Evolutionary conservation across 2,113 vertebrate genomes (phyloP).

Genomic region (Picathartes gymnocephalus): DNA sequence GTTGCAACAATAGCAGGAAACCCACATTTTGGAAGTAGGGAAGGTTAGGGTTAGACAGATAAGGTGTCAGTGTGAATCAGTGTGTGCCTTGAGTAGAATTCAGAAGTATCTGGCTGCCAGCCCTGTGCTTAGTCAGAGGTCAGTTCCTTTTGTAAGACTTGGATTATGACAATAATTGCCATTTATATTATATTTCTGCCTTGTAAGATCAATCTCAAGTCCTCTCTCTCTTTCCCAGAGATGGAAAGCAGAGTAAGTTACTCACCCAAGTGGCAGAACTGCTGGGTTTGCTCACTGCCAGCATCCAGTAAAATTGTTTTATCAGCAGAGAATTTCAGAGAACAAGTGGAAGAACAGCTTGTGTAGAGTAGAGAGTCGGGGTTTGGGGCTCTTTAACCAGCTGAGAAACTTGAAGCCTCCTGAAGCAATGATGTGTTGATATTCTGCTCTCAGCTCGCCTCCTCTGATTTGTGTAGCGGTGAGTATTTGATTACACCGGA

Average conservation of each 20-base stretch:
- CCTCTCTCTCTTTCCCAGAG: background rate
- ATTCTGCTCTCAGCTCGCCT: constrained; percentile 48
- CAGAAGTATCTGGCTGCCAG: constrained; percentile 16
- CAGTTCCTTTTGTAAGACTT: constrained; percentile 29
- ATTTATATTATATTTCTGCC: constrained; percentile 39
- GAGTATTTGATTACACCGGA: constrained; percentile 64
- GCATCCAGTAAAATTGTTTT: background rate
- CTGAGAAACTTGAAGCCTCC: constrained; percentile 17
- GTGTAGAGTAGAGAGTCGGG: background rate
- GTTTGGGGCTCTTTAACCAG: background rate
- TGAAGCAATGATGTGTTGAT: constrained; percentile 40
- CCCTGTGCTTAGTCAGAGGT: constrained; percentile 60
- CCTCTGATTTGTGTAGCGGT: constrained; percentile 32
- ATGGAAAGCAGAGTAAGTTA: constrained; percentile 4
- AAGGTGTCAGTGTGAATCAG: background rate
- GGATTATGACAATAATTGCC: constrained; percentile 50
- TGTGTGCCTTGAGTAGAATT: background rate
- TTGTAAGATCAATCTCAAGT: constrained; percentile 20
- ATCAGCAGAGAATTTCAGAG: background rate
- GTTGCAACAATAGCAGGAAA: background rate
- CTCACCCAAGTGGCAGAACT: background rate
- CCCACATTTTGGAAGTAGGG: background rate
- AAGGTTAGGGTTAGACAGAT: constrained; percentile 40
- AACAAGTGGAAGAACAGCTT: background rate
- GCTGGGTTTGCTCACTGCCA: background rate